Percentiles rank a stretch among this genome's conserved stretches.
Evolutionary conservation across 2,113 vertebrate genomes (phyloP).

Genomic region (Psophia crepitans): DNA sequence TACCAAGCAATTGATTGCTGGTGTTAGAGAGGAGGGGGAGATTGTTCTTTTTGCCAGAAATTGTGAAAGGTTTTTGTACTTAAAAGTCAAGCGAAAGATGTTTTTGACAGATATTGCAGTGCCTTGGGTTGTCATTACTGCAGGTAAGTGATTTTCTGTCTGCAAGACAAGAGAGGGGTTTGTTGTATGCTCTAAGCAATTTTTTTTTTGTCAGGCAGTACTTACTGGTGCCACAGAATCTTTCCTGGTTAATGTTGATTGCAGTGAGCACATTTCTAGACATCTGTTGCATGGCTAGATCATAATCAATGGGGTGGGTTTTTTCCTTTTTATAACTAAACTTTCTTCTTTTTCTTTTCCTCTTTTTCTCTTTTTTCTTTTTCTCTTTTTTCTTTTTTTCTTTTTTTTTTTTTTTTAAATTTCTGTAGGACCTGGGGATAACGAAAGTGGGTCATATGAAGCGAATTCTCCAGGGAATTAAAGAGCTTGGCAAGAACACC

Average conservation of each 20-base stretch:
- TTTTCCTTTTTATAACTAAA: constrained; percentile 9
- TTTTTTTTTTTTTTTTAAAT: neutral
- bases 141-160: constrained; percentile 38
- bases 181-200: neutral
- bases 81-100: neutral
- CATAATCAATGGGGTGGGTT: neutral
- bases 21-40: constrained; percentile 56
- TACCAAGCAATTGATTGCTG: neutral
- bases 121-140: neutral
- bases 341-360: neutral
- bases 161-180: neutral
- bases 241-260: neutral
- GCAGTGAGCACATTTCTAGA: neutral
- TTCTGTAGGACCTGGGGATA: constrained; percentile 95
- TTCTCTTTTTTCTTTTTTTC: neutral
- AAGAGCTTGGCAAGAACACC: constrained; percentile 87
- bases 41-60: constrained; percentile 20
- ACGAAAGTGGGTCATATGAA: constrained; percentile 99
- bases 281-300: neutral
- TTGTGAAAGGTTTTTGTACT: neutral
- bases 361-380: neutral
- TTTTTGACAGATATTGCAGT: neutral
- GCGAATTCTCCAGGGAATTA: constrained; percentile 99
- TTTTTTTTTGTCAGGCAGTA: neutral
- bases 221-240: neutral